Conservation (phyloP, 2,113 vertebrate genomes). For the Ailurus styani region DNA sequence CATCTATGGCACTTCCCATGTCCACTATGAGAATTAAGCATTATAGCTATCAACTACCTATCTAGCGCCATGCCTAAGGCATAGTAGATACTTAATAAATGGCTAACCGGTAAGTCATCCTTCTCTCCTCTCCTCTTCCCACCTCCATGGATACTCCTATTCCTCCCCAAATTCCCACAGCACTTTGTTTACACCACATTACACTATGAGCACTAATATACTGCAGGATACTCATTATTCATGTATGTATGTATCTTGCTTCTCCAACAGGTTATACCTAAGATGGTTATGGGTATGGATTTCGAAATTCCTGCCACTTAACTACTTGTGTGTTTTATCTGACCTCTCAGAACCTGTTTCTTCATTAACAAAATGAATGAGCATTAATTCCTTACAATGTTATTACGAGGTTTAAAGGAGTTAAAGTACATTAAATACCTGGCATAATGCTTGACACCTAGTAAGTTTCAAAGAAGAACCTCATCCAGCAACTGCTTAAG, state of each 20-base stretch:
- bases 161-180: not conserved
- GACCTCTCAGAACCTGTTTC: not conserved
- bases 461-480: constrained; percentile 11
- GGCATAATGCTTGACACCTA: not conserved
- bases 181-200: not conserved
- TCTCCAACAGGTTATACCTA: not conserved
- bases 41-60: not conserved
- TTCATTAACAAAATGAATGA: not conserved
- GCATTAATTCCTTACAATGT: not conserved
- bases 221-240: not conserved
- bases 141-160: not conserved
- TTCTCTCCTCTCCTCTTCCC: not conserved
- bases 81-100: not conserved
- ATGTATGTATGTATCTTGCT: not conserved
- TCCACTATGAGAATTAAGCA: not conserved
- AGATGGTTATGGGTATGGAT: not conserved
- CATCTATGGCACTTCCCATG: not conserved
- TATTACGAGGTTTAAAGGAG: not conserved
- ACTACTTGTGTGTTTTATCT: not conserved
- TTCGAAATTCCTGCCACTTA: constrained; percentile 18
- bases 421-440: not conserved
- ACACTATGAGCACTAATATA: not conserved
- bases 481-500: not conserved
- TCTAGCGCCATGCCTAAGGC: not conserved
- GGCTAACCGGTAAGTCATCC: not conserved